Evolutionary conservation across 1,140 invertebrate species (phyloP).

Genomic region (Drosophila obscura): DNA sequence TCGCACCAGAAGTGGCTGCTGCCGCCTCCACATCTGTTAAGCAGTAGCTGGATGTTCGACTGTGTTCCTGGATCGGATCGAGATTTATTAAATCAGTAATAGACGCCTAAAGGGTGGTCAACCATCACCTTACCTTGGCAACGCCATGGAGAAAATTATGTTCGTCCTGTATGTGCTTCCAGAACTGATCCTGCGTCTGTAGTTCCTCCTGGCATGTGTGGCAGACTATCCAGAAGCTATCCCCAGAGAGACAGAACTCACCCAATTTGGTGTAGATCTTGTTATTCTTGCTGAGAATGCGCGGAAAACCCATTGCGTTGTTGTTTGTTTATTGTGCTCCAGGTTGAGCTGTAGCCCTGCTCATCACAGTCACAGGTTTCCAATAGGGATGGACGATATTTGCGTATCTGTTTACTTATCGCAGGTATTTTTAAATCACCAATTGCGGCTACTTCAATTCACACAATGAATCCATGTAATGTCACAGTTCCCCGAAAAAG

Average conservation of each 20-base stretch:
- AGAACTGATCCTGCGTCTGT: slow-evolving; percentile 80
- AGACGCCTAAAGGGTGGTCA: slow-evolving; percentile 4
- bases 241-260: slow-evolving; percentile 77
- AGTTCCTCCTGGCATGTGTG: slow-evolving; percentile 81
- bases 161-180: slow-evolving; percentile 82
- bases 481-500: too few relatives aligned
- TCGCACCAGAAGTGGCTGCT: slow-evolving; percentile 29
- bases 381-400: too few relatives aligned
- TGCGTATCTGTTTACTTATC: too few relatives aligned
- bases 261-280: slow-evolving; percentile 81
- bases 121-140: slow-evolving; percentile 44
- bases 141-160: slow-evolving; percentile 80
- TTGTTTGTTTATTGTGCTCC: slow-evolving; percentile 44
- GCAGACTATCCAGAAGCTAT: slow-evolving; percentile 80
- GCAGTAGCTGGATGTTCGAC: slow-evolving; percentile 67
- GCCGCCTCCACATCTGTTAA: slow-evolving; percentile 68
- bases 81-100: neutral
- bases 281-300: slow-evolving; percentile 82
- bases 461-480: too few relatives aligned
- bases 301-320: slow-evolving; percentile 81
- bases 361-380: too few relatives aligned
- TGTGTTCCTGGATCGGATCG: slow-evolving; percentile 55
- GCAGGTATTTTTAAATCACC: too few relatives aligned
- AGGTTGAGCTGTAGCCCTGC: neutral
- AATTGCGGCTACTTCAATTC: too few relatives aligned